Conservation (phyloP, 1,140 invertebrate genomes). For the Phortica variegata region DNA sequence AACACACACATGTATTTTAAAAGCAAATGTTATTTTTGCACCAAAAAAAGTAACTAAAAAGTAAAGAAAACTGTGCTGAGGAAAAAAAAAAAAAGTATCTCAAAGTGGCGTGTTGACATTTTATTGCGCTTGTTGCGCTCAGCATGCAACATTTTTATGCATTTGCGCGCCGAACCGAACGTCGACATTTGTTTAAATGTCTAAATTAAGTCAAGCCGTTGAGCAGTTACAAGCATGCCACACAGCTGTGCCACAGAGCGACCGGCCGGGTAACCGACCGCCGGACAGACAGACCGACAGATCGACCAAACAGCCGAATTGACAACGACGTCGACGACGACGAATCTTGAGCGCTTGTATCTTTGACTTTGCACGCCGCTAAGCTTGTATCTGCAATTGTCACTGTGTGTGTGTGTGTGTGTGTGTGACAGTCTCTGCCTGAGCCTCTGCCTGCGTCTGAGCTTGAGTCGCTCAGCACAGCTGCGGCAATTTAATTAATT, state of each 20-base stretch:
- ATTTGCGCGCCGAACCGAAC: too few relatives aligned
- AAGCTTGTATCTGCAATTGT: conserved; percentile 18
- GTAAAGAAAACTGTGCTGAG: neutral
- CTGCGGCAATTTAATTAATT: conserved; percentile 33
- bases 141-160: conserved; percentile 32
- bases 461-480: too few relatives aligned
- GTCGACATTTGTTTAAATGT: conserved; percentile 24
- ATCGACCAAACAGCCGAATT: too few relatives aligned
- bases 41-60: conserved; percentile 30
- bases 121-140: conserved; percentile 40
- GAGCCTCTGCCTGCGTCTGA: too few relatives aligned
- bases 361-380: too few relatives aligned
- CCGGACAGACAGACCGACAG: too few relatives aligned
- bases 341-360: too few relatives aligned
- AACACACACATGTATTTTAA: conserved; percentile 35
- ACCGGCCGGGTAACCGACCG: too few relatives aligned
- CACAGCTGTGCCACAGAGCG: too few relatives aligned
- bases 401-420: conserved; percentile 5
- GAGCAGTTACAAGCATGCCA: too few relatives aligned
- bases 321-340: too few relatives aligned
- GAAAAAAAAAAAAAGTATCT: conserved; percentile 14
- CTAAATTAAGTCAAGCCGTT: conserved; percentile 36
- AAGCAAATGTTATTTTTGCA: conserved; percentile 29
- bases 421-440: too few relatives aligned
- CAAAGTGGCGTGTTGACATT: conserved; percentile 39